Conservation (phyloP, 2,113 vertebrate genomes). For the Carollia perspicillata region DNA sequence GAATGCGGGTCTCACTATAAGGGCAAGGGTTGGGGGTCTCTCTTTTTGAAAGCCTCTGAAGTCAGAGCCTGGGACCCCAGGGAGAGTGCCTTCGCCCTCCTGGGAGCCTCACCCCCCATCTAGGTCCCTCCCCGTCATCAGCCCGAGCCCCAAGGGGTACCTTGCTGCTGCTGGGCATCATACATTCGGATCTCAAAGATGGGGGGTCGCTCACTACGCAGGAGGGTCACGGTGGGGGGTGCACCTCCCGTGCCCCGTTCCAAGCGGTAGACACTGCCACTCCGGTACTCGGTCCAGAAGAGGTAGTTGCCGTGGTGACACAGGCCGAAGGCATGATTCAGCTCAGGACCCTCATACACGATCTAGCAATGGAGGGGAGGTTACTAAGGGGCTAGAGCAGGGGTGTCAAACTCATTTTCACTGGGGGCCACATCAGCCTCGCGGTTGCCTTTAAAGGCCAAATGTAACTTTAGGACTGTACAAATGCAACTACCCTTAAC, state of each 20-base stretch:
- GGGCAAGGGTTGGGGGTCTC: neutral
- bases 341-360: conserved; percentile 93
- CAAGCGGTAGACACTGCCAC: conserved; percentile 94
- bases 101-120: neutral
- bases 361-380: conserved; percentile 78
- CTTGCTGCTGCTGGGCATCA: conserved; percentile 96
- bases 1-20: neutral
- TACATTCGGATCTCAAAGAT: conserved; percentile 99
- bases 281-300: conserved; percentile 97
- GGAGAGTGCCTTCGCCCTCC: neutral
- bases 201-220: conserved; percentile 94
- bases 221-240: conserved; percentile 88
- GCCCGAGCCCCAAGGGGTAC: conserved; percentile 71
- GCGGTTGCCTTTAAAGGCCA: too few relatives aligned
- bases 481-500: too few relatives aligned
- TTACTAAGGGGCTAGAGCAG: neutral
- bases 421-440: too few relatives aligned
- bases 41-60: neutral
- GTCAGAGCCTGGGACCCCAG: neutral
- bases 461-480: too few relatives aligned
- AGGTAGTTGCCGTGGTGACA: conserved; percentile 95
- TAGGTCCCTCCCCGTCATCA: neutral
- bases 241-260: conserved; percentile 79
- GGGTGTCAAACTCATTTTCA: too few relatives aligned
- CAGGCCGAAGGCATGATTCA: conserved; percentile 95